These are phyloP conservation scores for Hyperoplus immaculatus DNA, from an alignment of 2,797 vertebrate species.

Conservation along the genomic window DNA sequence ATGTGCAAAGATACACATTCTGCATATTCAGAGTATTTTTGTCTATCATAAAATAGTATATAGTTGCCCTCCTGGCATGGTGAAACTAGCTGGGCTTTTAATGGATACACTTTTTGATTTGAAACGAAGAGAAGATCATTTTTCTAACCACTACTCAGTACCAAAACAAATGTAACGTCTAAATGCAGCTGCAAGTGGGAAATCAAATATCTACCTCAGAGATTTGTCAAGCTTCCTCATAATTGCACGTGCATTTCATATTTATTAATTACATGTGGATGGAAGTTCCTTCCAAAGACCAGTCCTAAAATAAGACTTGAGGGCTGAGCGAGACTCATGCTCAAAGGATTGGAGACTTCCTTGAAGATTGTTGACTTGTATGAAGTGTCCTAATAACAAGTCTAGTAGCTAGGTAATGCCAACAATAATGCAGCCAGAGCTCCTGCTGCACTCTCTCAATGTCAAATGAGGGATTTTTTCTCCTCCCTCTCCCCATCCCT, in stretches of 20 bases:
- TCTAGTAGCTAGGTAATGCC: constrained; percentile 57
- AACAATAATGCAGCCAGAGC: constrained; percentile 74
- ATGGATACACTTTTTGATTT: not conserved
- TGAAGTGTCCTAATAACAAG: constrained; percentile 75
- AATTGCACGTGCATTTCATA: constrained; percentile 29
- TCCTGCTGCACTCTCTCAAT: constrained; percentile 64
- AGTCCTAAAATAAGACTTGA: constrained; percentile 55
- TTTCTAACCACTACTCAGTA: not conserved
- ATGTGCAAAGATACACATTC: not conserved
- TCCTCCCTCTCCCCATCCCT: constrained; percentile 64
- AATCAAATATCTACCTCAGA: constrained; percentile 16
- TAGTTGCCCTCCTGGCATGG: not conserved
- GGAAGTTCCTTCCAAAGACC: not conserved
- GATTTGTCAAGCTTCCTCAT: constrained; percentile 2
- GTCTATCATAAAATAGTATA: not conserved
- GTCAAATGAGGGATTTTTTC: constrained; percentile 70
- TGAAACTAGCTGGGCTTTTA: not conserved
- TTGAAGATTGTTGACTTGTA: constrained; percentile 60
- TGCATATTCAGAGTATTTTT: not conserved
- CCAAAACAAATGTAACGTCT: not conserved
- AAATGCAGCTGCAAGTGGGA: constrained; percentile 22
- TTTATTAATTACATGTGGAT: constrained; percentile 54
- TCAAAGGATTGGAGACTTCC: constrained; percentile 49
- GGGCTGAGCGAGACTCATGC: constrained; percentile 36
- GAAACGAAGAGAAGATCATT: not conserved